A percentile compares a stretch with the other conserved stretches of the same genome.
Conservation (phyloP, 2,797 vertebrate genomes). For the Bradypus variegatus region DNA sequence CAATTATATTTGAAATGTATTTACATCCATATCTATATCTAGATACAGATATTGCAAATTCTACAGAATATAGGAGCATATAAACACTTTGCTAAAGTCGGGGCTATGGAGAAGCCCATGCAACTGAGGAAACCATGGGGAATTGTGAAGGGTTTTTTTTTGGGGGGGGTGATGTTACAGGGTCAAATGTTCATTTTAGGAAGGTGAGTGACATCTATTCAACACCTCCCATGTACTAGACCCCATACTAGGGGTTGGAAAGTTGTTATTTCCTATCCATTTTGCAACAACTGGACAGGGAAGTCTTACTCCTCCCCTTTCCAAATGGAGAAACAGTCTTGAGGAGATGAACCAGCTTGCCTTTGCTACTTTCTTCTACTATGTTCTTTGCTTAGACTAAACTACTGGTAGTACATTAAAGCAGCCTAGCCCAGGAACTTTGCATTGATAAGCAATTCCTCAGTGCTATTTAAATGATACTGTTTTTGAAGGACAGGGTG, state of each 20-base stretch:
- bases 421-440: background rate
- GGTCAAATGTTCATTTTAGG: background rate
- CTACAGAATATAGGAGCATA: background rate
- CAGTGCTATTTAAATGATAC: background rate
- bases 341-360: background rate
- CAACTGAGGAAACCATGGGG: background rate
- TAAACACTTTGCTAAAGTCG: background rate
- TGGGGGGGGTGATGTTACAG: background rate
- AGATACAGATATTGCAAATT: background rate
- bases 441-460: background rate
- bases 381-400: background rate
- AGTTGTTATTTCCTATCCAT: background rate
- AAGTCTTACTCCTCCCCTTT: background rate
- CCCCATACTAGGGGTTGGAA: background rate
- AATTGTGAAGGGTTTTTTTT: background rate
- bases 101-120: background rate
- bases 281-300: background rate
- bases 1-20: background rate
- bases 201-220: background rate
- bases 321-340: background rate
- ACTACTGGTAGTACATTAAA: background rate
- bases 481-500: background rate
- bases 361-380: background rate
- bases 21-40: too few species aligned
- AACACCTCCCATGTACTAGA: background rate